Conservation (phyloP, 2,888 invertebrate species). For the Ophioninae sp. region DNA sequence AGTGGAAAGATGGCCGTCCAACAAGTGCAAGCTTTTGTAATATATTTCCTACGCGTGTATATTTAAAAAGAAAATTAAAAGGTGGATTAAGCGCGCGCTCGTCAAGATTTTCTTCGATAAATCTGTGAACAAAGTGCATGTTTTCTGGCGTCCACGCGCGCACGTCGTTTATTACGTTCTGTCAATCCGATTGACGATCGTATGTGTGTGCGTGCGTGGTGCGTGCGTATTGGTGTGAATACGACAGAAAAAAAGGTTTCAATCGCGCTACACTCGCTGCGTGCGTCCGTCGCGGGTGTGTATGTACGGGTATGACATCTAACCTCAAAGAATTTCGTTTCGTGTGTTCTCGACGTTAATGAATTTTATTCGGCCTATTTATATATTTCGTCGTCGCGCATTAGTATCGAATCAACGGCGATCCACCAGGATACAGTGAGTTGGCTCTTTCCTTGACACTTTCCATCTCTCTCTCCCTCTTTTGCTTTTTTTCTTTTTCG, state of each 20-base stretch:
- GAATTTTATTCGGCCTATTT: constrained; percentile 39
- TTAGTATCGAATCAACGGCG: constrained; percentile 30
- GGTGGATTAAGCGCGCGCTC: constrained; percentile 56
- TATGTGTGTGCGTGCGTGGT: constrained; percentile 27
- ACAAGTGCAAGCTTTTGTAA: constrained; percentile 71
- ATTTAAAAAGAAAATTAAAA: constrained; percentile 62
- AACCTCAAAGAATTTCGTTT: constrained; percentile 68
- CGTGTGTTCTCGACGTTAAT: constrained; percentile 41
- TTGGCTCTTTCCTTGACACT: constrained; percentile 26
- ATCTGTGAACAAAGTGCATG: constrained; percentile 55
- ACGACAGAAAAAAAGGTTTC: constrained; percentile 57
- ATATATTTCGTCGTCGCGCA: constrained; percentile 30
- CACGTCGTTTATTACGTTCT: constrained; percentile 21
- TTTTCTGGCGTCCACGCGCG: constrained; percentile 6
- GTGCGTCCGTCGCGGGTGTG: background rate
- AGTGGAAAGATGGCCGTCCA: constrained; percentile 73
- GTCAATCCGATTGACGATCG: constrained; percentile 26
- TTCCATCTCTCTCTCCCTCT: constrained; percentile 15
- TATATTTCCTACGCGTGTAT: constrained; percentile 68
- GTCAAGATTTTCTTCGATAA: constrained; percentile 49
- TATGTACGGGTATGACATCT: constrained; percentile 70
- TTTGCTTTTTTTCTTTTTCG: background rate
- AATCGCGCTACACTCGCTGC: background rate
- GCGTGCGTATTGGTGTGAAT: constrained; percentile 59
- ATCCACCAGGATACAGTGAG: constrained; percentile 25